Base-by-base conservation (phyloP, 2,113 vertebrate species). In the Mellivora capensis region DNA sequence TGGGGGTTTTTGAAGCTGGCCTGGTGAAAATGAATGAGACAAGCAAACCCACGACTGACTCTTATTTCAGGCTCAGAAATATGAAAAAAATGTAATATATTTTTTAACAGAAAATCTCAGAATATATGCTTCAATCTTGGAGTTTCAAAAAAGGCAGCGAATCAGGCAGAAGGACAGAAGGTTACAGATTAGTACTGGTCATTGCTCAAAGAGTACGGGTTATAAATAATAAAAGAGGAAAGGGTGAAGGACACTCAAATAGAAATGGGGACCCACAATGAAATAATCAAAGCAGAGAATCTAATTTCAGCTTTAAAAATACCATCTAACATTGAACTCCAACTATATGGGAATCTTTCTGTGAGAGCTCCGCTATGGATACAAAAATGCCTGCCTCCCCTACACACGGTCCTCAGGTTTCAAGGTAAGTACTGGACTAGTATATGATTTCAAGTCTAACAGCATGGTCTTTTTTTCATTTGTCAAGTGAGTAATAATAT, bases 171-270 rank as follows among this genome's bases (percentile, higher is more conserved):
- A 99, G 99, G 99, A 99, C 99, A 99, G 99, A 99, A 99, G 99
- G 99, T 99, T 99, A 99, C 99, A 99, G 99, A 99, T 99, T 99
- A 99, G 99, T 99, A 99, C 99, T 99, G 99, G 99, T 99, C 99
- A 99, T 99, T 99, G 99, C 99, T 99, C 99, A 99, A 99, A 99
- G 99, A 99, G 99, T 99, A 97, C 87, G 94, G 98, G 99, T 99
- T 99, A 99, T 99, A 99, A 99, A 99, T 99, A 99, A 99, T 99
- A 99, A 99, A 99, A 98, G 99, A 99, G 99, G 99, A 99, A 99
- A 99, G 99, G 99, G 99, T 99, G 99, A 99, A 98, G 98, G 99
- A 99, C 99, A 99, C 99, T 99, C 99, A 99, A 99, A 99, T 99
- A 99, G 99, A 99, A 99, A 99, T 98, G 98, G 98, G 98, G 99